Percentiles rank a stretch among this genome's conserved stretches.
These are phyloP conservation scores for Plebejus melissa DNA, from an alignment of 2,888 invertebrate genomes.

Conservation along the genomic window DNA sequence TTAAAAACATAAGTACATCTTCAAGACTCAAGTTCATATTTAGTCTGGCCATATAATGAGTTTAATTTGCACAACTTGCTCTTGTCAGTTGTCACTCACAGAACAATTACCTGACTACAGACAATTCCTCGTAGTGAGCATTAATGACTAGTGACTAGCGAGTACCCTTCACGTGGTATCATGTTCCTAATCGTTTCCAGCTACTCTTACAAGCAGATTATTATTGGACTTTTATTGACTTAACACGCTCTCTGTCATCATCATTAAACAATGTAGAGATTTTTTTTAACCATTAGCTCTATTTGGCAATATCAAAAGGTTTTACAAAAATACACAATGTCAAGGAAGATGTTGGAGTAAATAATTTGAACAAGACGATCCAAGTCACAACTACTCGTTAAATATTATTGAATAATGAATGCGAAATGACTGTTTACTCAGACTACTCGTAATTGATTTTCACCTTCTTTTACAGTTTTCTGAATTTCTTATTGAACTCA, in stretches of 20 bases:
- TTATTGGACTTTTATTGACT: neutral
- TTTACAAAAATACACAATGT: neutral
- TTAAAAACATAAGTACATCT: neutral
- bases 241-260: neutral
- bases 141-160: neutral
- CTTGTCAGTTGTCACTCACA: neutral
- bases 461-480: neutral
- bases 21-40: neutral
- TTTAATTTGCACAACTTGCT: neutral
- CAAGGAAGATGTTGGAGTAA: neutral
- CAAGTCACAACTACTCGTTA: neutral
- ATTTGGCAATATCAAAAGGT: neutral
- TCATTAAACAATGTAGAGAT: too few relatives aligned
- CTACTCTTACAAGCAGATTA: neutral
- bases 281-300: too few relatives aligned
- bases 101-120: neutral
- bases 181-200: neutral
- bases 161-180: neutral
- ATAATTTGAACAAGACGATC: neutral
- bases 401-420: neutral
- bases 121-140: neutral
- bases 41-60: neutral
- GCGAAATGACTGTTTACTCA: neutral
- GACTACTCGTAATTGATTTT: neutral
- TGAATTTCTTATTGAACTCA: too few relatives aligned